These are phyloP conservation scores for Plutomurus gul DNA, from an alignment of 1,140 invertebrate species.

Conservation along the genomic window DNA sequence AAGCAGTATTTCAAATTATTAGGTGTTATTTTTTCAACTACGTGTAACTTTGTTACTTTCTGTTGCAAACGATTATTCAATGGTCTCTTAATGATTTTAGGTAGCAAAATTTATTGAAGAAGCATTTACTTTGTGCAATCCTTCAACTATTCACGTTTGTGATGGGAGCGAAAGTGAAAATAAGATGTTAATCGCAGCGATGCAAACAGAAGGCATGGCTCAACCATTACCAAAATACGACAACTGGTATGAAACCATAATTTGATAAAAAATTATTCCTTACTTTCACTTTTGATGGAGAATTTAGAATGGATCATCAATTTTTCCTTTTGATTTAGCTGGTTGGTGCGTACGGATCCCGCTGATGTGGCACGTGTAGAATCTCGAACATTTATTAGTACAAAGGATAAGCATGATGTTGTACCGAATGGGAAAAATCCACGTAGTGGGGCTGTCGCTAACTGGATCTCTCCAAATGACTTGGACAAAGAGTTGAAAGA, in stretches of 20 bases:
- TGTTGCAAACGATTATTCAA: too few relatives aligned
- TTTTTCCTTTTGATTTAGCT: conserved; percentile 64
- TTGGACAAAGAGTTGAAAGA: conserved; percentile 92
- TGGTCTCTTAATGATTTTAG: conserved; percentile 51
- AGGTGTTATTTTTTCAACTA: too few relatives aligned
- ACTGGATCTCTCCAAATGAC: conserved; percentile 98
- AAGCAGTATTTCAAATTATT: not conserved
- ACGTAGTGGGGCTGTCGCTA: conserved; percentile 78
- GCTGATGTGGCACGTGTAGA: conserved; percentile 97
- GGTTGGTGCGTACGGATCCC: conserved; percentile 94
- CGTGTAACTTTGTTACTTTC: too few relatives aligned
- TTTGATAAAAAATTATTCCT: not conserved
- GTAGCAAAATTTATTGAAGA: conserved; percentile 77
- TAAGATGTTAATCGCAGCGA: conserved; percentile 69
- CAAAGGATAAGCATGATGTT: conserved; percentile 77
- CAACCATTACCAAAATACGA: conserved; percentile 84
- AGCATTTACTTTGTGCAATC: conserved; percentile 76
- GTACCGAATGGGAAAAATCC: conserved; percentile 66
- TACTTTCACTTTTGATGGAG: not conserved
- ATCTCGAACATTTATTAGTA: conserved; percentile 92
- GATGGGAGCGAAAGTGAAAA: conserved; percentile 87
- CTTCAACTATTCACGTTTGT: conserved; percentile 85
- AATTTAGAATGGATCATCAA: not conserved
- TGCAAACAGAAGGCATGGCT: conserved; percentile 77
- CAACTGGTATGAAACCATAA: conserved; percentile 86